Conservation (phyloP, 2,113 vertebrate genomes). For the Oncorhynchus kisutch region DNA sequence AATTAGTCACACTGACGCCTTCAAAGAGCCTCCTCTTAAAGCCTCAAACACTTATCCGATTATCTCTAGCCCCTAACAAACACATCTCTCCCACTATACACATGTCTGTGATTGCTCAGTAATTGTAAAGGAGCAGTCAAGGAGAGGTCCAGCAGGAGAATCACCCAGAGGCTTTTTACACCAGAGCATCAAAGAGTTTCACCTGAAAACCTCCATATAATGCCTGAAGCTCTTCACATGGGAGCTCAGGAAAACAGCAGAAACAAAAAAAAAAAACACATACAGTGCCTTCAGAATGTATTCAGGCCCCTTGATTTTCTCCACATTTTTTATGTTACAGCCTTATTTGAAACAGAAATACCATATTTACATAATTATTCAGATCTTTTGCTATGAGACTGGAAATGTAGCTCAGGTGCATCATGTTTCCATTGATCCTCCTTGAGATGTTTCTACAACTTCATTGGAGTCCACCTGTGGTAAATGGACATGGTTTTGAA, state of each 20-base stretch:
- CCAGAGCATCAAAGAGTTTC: slow-evolving; percentile 61
- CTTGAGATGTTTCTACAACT: too few species aligned
- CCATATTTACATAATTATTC: too few species aligned
- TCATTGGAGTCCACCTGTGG: too few species aligned
- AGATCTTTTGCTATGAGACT: too few species aligned
- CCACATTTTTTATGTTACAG: too few species aligned
- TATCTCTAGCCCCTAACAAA: neutral
- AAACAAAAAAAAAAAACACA: too few species aligned
- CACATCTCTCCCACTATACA: slow-evolving; percentile 24
- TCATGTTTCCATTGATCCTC: too few species aligned
- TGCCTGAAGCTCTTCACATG: slow-evolving; percentile 40
- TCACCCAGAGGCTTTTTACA: slow-evolving; percentile 44
- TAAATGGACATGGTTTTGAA: too few species aligned
- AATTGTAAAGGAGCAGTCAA: slow-evolving; percentile 62
- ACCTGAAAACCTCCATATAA: slow-evolving; percentile 35
- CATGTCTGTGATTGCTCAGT: slow-evolving; percentile 49
- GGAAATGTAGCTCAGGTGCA: too few species aligned
- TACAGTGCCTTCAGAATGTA: too few species aligned
- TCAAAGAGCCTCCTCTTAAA: slow-evolving; percentile 48
- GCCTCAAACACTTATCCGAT: slow-evolving; percentile 29
- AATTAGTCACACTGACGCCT: slow-evolving; percentile 56
- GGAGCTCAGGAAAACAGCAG: slow-evolving; percentile 11
- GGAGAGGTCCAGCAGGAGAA: slow-evolving; percentile 37
- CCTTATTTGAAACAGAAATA: too few species aligned
- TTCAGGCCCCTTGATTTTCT: too few species aligned